Evolutionary conservation across 1,140 invertebrate genomes (phyloP), one percentile per base, ranked within the genome.

Genomic region (Lucilia sericata): DNA sequence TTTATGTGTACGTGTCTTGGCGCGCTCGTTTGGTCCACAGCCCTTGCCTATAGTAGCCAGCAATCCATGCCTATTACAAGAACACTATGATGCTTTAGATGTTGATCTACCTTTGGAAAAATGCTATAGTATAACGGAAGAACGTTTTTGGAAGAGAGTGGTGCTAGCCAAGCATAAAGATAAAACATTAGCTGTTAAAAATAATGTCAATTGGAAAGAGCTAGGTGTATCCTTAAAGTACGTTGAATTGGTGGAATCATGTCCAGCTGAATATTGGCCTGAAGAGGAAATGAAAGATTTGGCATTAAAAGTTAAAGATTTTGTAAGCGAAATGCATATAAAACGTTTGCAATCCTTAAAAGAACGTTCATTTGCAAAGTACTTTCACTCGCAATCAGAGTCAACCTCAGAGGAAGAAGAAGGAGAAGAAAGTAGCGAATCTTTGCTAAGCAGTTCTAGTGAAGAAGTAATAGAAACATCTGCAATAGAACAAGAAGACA

Each of bases 171-270:
- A 90, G 34, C 80, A 80, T 36, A 9, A 65, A 13, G 86, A 90
- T 8, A 84, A 75, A 25, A 82, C 83, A 0, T 65, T 80, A 21
- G 25, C 85, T 1, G 87, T 86, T 51, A 85, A 86, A 14, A 14
- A 86, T 2, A 17, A 86, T 7, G 87, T 88, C 4, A 86, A 89
- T 10, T 90, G 89, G 89, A 85, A 84, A 9, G 85, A 86, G 65
- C 76, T 84, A 13, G 89, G 88, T 0, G 78, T 90, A 3, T 88
- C 89, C 47, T 42, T 90, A 2, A 90, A 90, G 82, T 89, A 87
- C 17, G 88, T 89, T 1, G 87, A 90, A 19, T 74, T 90, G 70
- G 88, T 89, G 0, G 89, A 90, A 19, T 75, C 84, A 0, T 89
- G 88, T 74, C 85, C 86, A 2, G 88, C 87, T 0, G 86, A 85